Evolutionary conservation across 2,888 invertebrate species (phyloP).

Genomic region (Chaitophorus viminalis): DNA sequence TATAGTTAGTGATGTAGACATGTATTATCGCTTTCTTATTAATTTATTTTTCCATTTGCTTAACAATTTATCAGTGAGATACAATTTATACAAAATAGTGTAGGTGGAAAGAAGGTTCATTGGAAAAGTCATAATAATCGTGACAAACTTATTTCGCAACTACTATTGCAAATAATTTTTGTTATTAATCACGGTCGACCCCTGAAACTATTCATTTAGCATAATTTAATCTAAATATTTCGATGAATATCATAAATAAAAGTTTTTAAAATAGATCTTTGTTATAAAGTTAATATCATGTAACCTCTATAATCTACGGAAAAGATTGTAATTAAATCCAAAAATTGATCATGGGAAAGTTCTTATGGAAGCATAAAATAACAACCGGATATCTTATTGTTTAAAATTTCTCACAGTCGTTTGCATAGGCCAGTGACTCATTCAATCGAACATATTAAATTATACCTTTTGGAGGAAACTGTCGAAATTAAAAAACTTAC

Average conservation of each 20-base stretch:
- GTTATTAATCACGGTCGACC: constrained; percentile 30
- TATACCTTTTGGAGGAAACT: constrained; percentile 45
- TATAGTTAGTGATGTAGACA: no score
- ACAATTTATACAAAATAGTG: constrained; percentile 30
- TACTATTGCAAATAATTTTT: constrained; percentile 55
- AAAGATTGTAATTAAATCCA: constrained; percentile 51
- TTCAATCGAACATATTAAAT: constrained; percentile 43
- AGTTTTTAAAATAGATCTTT: constrained; percentile 24
- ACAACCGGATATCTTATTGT: constrained; percentile 61
- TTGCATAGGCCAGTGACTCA: constrained; percentile 49
- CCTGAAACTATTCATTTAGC: constrained; percentile 30
- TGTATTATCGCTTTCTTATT: constrained; percentile 19
- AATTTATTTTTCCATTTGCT: constrained; percentile 20
- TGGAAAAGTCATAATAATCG: constrained; percentile 51
- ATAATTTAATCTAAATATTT: constrained; percentile 43
- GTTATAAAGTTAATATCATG: constrained; percentile 16
- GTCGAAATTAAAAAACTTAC: constrained; percentile 35
- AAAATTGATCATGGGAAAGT: constrained; percentile 58
- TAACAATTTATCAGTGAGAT: constrained; percentile 37
- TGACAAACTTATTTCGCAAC: constrained; percentile 59
- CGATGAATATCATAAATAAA: constrained; percentile 16
- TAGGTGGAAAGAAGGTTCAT: constrained; percentile 51
- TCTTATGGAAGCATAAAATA: constrained; percentile 44
- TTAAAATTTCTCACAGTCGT: constrained; percentile 55
- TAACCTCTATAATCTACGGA: constrained; percentile 32